These are phyloP conservation scores for Arctia plantaginis DNA, from an alignment of 2,888 invertebrate species.

Conservation along the genomic window DNA sequence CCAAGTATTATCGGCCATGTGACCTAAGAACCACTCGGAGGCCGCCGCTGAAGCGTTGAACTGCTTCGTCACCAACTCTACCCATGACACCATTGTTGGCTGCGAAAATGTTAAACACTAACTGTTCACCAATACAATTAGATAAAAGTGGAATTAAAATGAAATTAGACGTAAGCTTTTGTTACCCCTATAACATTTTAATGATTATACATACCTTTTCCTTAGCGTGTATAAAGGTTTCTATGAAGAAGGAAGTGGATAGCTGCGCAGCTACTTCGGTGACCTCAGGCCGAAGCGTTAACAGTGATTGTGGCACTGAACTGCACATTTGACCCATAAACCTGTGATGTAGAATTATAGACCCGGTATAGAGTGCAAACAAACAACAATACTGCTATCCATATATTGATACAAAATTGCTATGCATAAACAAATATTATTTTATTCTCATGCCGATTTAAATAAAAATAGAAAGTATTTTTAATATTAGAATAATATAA, in stretches of 20 bases:
- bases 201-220: slow-evolving; percentile 90
- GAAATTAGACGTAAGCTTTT: neutral
- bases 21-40: slow-evolving; percentile 96
- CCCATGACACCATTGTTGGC: slow-evolving; percentile 99
- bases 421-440: too few species aligned
- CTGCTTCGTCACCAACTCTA: slow-evolving; percentile 97
- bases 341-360: slow-evolving; percentile 75
- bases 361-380: neutral
- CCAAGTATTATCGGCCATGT: slow-evolving; percentile 97
- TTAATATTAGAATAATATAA: too few species aligned
- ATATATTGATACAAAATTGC: too few species aligned
- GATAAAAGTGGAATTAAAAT: neutral
- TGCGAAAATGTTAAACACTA: slow-evolving; percentile 59
- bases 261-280: slow-evolving; percentile 95
- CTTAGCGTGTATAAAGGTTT: slow-evolving; percentile 98
- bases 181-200: neutral
- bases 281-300: slow-evolving; percentile 92
- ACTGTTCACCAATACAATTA: neutral
- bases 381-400: too few species aligned
- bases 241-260: slow-evolving; percentile 97
- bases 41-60: slow-evolving; percentile 96
- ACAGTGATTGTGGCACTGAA: slow-evolving; percentile 95
- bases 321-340: slow-evolving; percentile 99
- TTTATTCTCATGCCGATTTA: too few species aligned
- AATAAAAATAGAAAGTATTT: too few species aligned